Evolutionary conservation across 1,140 invertebrate species (phyloP).

Genomic region (Scaptomyza hsui): DNA sequence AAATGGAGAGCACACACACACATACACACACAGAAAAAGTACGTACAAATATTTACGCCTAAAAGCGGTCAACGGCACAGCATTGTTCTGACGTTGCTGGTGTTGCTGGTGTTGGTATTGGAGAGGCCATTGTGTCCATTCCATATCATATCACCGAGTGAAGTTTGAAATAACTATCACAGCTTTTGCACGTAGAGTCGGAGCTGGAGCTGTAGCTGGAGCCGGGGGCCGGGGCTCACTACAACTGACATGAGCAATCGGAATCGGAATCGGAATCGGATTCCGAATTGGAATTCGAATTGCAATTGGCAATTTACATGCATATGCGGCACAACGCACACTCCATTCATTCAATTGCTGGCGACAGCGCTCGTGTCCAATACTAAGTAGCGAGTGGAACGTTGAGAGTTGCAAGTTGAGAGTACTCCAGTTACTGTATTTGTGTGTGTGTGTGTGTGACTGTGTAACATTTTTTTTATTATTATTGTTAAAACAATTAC

Average conservation of each 20-base stretch:
- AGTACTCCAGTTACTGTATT: background rate
- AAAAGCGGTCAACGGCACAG: slow-evolving; percentile 58
- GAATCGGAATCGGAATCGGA: slow-evolving; percentile 59
- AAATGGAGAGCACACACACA: slow-evolving; percentile 5
- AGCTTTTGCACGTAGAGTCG: background rate
- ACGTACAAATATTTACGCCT: slow-evolving; percentile 67
- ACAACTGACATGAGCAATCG: slow-evolving; percentile 22
- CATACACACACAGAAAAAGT: slow-evolving; percentile 7
- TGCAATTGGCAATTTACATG: slow-evolving; percentile 77
- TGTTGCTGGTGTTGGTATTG: background rate
- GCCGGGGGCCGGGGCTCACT: too few species aligned
- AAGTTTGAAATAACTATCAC: slow-evolving; percentile 10
- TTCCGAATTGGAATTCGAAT: slow-evolving; percentile 65
- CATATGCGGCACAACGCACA: slow-evolving; percentile 74
- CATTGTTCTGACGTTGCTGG: background rate
- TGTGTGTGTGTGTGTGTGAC: background rate
- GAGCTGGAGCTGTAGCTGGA: too few species aligned
- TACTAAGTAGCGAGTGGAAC: slow-evolving; percentile 57
- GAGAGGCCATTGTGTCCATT: background rate
- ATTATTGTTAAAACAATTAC: slow-evolving; percentile 69
- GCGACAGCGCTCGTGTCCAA: slow-evolving; percentile 38
- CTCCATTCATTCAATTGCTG: slow-evolving; percentile 72
- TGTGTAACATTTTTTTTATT: slow-evolving; percentile 49
- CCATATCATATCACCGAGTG: background rate
- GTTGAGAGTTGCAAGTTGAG: background rate